Base-by-base conservation (phyloP, 2,888 invertebrate genomes). In the Cactoblastis cactorum region DNA sequence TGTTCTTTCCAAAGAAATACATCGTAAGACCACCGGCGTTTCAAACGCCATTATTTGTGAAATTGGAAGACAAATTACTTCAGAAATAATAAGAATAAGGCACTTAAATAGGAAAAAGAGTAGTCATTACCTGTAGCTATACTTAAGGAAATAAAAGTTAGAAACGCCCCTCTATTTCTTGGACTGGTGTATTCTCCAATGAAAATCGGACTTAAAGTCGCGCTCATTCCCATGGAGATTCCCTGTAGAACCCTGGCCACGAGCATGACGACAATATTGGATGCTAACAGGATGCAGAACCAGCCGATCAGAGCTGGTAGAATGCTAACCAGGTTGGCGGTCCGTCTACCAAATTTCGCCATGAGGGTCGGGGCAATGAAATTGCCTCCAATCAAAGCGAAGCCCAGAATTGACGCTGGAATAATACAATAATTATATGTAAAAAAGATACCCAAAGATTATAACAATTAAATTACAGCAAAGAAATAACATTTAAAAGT, bases 111-210 rank as follows among this genome's bases (percentile, higher is more conserved):
- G n/a, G n/a, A n/a, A n/a, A n/a, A n/a, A n/a, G n/a, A n/a, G n/a
- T n/a, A n/a, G n/a, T n/a, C n/a, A 24, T 24, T 17, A 32, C 49
- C 49, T 8, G 78, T 38, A 0, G 92, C 87, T 14, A 91, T 83
- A 0, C 88, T 80, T 1, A 92, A 69, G 0, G 91, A 87, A 0
- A 91, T 81, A 0, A 82, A 80, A 3, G 92, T 82, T 17, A 92
- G 77, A 9, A 92, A 75, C 4, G 88, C 74, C 0, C 92, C 92
- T 15, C 93, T 77, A 38, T 91, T 78, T 51, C 77, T 81, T 0
- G 90, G 92, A 43, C 87, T 82, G 3, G 82, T 77, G 17, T 78
- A 85, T 67, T 91, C 91, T 15, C 83, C 83, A 18, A 87, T 77
- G 55, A 86, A 80, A 3, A 89, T 79, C 0, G 85, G 73, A 1